A percentile compares a stretch with the other conserved stretches of the same genome.
Evolutionary conservation across 2,113 vertebrate species (phyloP).

Genomic region (Taxidea taxus): DNA sequence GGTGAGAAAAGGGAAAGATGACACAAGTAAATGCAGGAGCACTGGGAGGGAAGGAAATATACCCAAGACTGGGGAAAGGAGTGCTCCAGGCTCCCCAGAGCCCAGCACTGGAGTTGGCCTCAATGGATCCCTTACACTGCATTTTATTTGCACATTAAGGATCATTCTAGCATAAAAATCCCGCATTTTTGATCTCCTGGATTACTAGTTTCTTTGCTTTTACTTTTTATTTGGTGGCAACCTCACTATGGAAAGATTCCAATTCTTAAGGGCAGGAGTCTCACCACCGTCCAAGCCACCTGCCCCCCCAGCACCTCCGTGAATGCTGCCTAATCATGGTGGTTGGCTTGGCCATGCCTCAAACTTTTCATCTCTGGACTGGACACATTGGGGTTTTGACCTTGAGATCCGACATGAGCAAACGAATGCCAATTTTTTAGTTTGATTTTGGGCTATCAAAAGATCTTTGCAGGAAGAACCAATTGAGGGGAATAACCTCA

Average conservation of each 20-base stretch:
- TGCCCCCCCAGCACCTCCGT: too few relatives aligned
- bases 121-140: rapidly evolving
- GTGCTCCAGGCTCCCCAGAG: neutral
- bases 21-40: neutral
- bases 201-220: neutral
- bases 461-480: neutral
- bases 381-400: neutral
- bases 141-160: neutral
- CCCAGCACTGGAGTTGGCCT: neutral
- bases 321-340: neutral
- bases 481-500: too few relatives aligned
- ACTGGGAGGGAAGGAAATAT: too few relatives aligned
- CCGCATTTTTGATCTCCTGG: rapidly evolving
- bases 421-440: neutral
- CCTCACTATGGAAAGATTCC: neutral
- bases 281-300: neutral
- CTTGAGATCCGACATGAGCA: neutral
- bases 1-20: neutral
- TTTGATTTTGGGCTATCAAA: neutral
- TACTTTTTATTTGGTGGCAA: too few relatives aligned
- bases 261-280: neutral
- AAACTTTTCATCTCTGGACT: neutral
- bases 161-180: neutral
- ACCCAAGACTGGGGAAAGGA: neutral
- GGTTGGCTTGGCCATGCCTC: neutral